Base-by-base conservation (phyloP, 2,888 invertebrate species). In the Nezara viridula region DNA sequence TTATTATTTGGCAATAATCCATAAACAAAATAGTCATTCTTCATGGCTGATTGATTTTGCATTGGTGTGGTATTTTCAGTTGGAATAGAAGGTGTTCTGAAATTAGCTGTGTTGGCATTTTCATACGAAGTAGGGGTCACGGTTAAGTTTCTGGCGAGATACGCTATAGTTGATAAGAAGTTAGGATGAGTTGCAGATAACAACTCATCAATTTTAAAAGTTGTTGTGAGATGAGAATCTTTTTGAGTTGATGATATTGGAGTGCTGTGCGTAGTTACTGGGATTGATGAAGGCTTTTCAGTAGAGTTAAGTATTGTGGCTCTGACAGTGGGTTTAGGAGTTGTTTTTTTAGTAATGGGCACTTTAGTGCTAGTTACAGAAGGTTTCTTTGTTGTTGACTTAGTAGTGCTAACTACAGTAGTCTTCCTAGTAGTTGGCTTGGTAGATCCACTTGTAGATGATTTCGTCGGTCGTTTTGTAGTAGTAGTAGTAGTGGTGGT, bases 1-100 rank as follows among this genome's bases (percentile, higher is more conserved):
- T 96, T 96, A 93, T 96, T 96, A 93, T 96, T 96, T 90, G 96
- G 96, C 92, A 96, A 94, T 92, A 96, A 95, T 92, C 96, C 96
- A 92, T 96, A 96, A 91, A 96, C 95, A 91, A 95, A 94, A 92
- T 95, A 96, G 88, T 88, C 73, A 49, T 81, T n/a, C 81, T 81
- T 81, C 81, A 44, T 47, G 40, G 81, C n/a, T 47, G 44, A 44
- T n/a, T 81, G 81, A 50, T 89, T 88, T 52, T 81, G 88, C 47
- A 87, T 92, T 86, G 90, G 89, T 87, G 87, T 90, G 86, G 89
- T 90, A 40, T 90, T 87, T 89, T 91, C 90, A 40, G 89, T 81
- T 60, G 89, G 77, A 44, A 85, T 89, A 27, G 89, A 89, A 49
- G 86, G 77, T 32, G 90, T 77, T 85, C 49, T 37, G 50, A 89